phyloP scores from a whole-genome alignment of 2,113 vertebrate species.

The Motacilla alba region DNA sequence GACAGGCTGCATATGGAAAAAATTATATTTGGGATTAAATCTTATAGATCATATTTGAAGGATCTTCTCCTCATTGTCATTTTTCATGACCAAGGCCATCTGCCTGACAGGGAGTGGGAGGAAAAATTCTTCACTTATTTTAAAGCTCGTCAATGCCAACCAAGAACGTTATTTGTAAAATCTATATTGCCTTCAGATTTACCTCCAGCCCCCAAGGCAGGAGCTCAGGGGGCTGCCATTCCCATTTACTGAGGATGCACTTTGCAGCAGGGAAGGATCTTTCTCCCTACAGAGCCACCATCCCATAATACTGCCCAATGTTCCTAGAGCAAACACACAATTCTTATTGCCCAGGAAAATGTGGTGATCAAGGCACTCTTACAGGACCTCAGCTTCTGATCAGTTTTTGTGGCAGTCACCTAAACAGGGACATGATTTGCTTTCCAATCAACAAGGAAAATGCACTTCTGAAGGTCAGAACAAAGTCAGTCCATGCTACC shows the following conservation, averaged over 20 bases:
- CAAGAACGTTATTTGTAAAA: neutral
- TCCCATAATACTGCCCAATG: accelerated
- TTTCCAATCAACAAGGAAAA: neutral
- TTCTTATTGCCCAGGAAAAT: accelerated
- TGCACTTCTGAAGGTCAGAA: neutral
- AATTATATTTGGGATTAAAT: conserved; percentile 4
- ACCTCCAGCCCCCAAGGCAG: neutral
- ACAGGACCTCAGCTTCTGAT: neutral
- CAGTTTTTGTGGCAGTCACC: neutral
- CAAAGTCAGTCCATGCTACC: neutral
- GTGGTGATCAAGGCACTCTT: accelerated
- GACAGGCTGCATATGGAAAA: neutral
- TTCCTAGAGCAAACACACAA: neutral
- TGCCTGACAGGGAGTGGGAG: conserved; percentile 38
- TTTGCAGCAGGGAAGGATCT: neutral
- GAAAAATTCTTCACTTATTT: conserved; percentile 21
- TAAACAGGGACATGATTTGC: accelerated
- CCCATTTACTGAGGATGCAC: accelerated
- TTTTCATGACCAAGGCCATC: conserved; percentile 7
- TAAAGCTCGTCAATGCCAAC: neutral
- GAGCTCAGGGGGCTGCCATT: neutral
- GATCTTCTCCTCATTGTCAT: conserved; percentile 15
- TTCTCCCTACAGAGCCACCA: neutral
- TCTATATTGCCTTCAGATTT: neutral
- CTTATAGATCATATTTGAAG: neutral